Evolutionary conservation across 2,113 vertebrate genomes (phyloP).

Genomic region (Phalacrocorax carbo): DNA sequence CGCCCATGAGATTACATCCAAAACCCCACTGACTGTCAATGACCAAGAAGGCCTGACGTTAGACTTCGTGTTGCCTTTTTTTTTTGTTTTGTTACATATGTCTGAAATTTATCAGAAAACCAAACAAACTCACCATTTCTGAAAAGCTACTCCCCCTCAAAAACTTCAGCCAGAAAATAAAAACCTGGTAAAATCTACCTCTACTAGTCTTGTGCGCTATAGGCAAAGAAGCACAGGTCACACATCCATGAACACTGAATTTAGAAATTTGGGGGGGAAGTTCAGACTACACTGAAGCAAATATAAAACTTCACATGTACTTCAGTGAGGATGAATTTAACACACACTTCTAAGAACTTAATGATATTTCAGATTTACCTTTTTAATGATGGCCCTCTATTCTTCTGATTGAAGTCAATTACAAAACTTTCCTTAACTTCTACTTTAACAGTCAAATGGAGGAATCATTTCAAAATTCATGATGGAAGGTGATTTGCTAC

Average conservation of each 20-base stretch:
- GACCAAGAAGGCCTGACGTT: background rate
- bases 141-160: background rate
- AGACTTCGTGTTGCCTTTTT: background rate
- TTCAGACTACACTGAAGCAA: background rate
- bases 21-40: background rate
- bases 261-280: background rate
- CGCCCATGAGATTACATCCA: fast-evolving
- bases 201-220: background rate
- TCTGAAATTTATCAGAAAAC: background rate
- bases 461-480: background rate
- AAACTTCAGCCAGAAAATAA: background rate
- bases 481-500: background rate
- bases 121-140: background rate
- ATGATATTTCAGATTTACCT: background rate
- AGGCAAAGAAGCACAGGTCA: background rate
- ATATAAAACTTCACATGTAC: background rate
- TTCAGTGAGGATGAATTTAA: background rate
- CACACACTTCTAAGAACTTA: background rate
- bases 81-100: background rate
- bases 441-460: background rate
- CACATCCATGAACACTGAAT: background rate
- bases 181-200: background rate
- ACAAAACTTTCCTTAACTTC: background rate
- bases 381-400: background rate
- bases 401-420: background rate